Percentiles rank a stretch among this genome's conserved stretches.
Conservation (phyloP, 2,113 vertebrate species). For the Panthera tigris region DNA sequence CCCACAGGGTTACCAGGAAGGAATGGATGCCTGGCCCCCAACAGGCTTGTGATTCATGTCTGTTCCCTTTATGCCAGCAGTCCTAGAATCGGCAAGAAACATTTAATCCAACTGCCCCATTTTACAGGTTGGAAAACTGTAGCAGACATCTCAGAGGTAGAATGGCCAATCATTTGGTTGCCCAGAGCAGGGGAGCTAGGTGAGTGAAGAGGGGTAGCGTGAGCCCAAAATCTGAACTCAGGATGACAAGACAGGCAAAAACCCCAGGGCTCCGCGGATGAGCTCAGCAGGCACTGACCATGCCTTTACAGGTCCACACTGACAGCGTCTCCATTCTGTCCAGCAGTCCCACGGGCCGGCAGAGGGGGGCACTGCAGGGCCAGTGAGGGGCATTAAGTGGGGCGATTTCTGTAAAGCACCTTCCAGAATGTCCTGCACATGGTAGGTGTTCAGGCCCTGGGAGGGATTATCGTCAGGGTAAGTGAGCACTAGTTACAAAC, state of each 20-base stretch:
- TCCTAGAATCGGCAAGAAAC: not conserved
- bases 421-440: not conserved
- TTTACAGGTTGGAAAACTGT: not conserved
- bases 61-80: not conserved
- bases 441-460: not conserved
- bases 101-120: not conserved
- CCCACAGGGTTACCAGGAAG: not conserved
- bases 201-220: not conserved
- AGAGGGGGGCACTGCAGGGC: not conserved
- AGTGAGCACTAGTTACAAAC: not conserved
- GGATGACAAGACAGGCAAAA: not conserved
- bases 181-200: not conserved
- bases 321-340: not conserved
- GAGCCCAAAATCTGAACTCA: not conserved
- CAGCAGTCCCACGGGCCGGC: too few relatives aligned
- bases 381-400: not conserved
- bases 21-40: not conserved
- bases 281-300: not conserved
- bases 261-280: not conserved
- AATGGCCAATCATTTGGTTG: rapidly evolving
- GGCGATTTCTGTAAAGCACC: rapidly evolving
- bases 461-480: not conserved
- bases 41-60: not conserved
- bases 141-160: not conserved
- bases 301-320: not conserved